These are phyloP conservation scores for Nannoperca australis DNA, from an alignment of 2,797 vertebrate genomes.

Conservation along the genomic window DNA sequence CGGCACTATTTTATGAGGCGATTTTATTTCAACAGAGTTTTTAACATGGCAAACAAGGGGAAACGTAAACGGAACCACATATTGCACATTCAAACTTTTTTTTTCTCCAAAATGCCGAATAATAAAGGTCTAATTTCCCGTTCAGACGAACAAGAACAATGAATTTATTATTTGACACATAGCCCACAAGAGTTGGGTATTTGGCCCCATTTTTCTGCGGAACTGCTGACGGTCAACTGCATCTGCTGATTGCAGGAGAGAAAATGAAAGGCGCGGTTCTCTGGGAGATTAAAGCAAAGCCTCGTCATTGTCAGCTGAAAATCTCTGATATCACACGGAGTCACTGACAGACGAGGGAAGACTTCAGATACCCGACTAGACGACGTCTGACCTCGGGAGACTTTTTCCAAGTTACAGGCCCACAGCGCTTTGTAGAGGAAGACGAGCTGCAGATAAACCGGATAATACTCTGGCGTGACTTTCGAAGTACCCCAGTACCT, in stretches of 20 bases:
- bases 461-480: conserved; percentile 5
- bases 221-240: background rate
- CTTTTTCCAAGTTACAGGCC: conserved; percentile 35
- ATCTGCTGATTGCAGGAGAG: background rate
- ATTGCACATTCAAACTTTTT: background rate
- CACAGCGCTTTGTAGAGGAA: conserved; percentile 36
- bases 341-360: conserved; percentile 63
- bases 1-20: background rate
- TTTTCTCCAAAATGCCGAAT: background rate
- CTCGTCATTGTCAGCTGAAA: conserved; percentile 46
- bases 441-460: conserved; percentile 42
- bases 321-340: conserved; percentile 53
- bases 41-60: background rate
- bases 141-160: background rate
- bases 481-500: too few relatives aligned
- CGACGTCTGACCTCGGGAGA: conserved; percentile 62
- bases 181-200: background rate
- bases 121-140: background rate
- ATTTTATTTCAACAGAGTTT: conserved; percentile 19
- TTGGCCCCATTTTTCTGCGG: background rate
- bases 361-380: conserved; percentile 56
- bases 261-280: conserved; percentile 21
- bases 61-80: background rate
- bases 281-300: conserved; percentile 18
- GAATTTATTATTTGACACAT: background rate